phyloP scores from a whole-genome alignment of 2,888 invertebrate species.

The Rhimphoctona megacephalus region DNA sequence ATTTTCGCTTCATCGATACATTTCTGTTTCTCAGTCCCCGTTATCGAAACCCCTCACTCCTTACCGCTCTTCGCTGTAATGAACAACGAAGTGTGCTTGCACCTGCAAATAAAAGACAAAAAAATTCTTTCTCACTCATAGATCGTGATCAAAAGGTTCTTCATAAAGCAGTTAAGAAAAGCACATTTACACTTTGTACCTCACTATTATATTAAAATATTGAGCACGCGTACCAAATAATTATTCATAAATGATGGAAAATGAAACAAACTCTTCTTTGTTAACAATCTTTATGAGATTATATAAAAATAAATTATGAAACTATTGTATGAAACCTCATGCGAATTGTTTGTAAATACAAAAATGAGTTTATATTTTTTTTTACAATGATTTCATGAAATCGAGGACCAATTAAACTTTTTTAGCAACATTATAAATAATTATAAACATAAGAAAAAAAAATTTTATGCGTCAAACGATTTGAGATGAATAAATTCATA shows the following conservation, averaged over 20 bases:
- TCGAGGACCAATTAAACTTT: background rate
- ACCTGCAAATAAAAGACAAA: constrained; percentile 7
- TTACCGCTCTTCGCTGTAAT: background rate
- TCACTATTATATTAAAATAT: background rate
- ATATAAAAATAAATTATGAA: background rate
- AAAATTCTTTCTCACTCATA: background rate
- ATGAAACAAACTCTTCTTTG: too few species aligned
- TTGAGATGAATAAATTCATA: constrained; percentile 3
- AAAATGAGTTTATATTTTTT: too few species aligned
- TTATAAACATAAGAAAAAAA: background rate
- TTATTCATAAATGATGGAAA: too few species aligned
- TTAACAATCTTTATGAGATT: too few species aligned
- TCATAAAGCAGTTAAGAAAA: background rate
- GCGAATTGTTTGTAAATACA: too few species aligned
- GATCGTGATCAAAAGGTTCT: background rate
- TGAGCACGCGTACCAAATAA: too few species aligned
- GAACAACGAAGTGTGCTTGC: background rate
- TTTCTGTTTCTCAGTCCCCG: constrained; percentile 65
- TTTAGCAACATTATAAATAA: background rate
- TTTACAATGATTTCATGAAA: background rate
- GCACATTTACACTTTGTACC: background rate
- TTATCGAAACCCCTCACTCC: constrained; percentile 16
- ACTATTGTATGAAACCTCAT: background rate
- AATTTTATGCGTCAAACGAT: background rate
- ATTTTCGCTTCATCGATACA: constrained; percentile 77